These are phyloP conservation scores for Ascaphus truei DNA, from an alignment of 2,113 vertebrate species.

Conservation along the genomic window DNA sequence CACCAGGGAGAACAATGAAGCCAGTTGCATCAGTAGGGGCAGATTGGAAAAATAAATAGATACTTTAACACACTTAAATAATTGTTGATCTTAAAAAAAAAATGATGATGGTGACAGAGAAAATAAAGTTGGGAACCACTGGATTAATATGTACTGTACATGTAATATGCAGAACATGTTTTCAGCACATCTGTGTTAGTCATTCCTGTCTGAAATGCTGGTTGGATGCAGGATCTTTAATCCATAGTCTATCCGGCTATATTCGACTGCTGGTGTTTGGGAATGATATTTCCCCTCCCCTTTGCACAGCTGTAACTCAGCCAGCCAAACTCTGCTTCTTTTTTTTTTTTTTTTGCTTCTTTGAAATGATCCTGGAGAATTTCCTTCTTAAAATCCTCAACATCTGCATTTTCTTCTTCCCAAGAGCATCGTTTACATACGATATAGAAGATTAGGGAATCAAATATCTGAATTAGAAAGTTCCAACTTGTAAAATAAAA, in stretches of 20 bases:
- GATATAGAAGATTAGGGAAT: not conserved
- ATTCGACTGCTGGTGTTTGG: constrained; percentile 5
- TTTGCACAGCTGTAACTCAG: constrained; percentile 4
- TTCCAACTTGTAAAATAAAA: not conserved
- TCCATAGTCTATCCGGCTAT: not conserved
- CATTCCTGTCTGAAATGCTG: no score
- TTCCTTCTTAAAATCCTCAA: not conserved
- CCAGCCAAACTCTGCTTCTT: constrained; percentile 3
- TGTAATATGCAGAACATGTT: no score
- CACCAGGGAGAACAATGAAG: no score
- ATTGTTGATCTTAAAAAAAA: no score
- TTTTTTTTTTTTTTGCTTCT: not conserved
- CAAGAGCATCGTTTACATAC: not conserved
- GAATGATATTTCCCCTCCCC: not conserved
- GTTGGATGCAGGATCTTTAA: not conserved
- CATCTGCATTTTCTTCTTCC: constrained; percentile 7
- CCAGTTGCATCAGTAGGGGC: no score
- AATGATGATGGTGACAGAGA: no score
- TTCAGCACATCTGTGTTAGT: no score
- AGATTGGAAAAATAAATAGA: no score
- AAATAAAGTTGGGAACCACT: no score
- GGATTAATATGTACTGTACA: no score
- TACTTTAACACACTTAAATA: no score
- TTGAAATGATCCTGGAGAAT: constrained; percentile 1
- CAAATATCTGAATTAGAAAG: not conserved